Evolutionary conservation across 2,113 vertebrate species (phyloP), one percentile per base, ranked within the genome.

Genomic region (Oncorhynchus clarkii): DNA sequence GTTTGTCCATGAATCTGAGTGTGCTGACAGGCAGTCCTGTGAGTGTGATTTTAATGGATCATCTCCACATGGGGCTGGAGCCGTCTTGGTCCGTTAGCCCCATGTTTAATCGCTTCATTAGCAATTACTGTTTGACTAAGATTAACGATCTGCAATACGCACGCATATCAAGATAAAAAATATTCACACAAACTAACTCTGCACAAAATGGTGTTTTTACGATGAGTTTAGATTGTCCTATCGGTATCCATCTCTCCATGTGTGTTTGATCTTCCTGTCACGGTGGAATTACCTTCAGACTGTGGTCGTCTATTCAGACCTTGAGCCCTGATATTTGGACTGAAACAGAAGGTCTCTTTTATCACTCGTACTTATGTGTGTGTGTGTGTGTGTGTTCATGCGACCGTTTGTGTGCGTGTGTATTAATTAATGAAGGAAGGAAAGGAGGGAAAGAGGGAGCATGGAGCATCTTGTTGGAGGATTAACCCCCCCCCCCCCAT

Each of bases 1-100:
- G 72, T 89, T 83, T 84, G 71, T 78, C 78, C 82, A 85, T 85
- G 86, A 74, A 90, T 91, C 89, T 77, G 78, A 65, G 74, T 85
- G 66, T 71, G 78, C 79, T 81, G 84, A 78, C 79, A 81, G 85
- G 69, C 71, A 82, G 71, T 76, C 80, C 80, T 84, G 79, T 79
- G 74, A 72, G 74, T 76, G 75, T 85, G 77, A 89, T 88, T 79
- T 72, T 82, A 85, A 90, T 90, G 78, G 82, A 84, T 88, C 78
- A 84, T 85, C 84, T 73, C 80, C 77, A 76, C 81, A 81, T 84
- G 78, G 54, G 75, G 78, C 80, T 70, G 80, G 64, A 79, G 70
- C 77, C 73, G 81, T 86, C 84, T 85, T 65, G 78, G 77, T 70
- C 76, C 20, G 72, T 82, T 82, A 62, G 20, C 3, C 76, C 77